Evolutionary conservation across 1,140 invertebrate genomes (phyloP).

Genomic region (Littorina saxatilis): DNA sequence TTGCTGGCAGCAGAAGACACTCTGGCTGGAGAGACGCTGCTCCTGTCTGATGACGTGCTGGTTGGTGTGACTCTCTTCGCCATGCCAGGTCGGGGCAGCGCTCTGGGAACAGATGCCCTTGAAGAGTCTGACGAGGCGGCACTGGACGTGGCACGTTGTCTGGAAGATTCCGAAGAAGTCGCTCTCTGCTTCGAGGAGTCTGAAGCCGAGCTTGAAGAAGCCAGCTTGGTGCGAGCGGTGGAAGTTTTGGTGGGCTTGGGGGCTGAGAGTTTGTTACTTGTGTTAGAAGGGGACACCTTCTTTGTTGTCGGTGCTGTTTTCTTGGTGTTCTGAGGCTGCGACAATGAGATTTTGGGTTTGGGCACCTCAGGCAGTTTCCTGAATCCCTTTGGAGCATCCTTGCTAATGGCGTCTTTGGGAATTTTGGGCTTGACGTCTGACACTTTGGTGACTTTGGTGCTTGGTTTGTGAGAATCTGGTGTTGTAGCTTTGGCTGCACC

Average conservation of each 20-base stretch:
- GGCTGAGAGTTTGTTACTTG: background rate
- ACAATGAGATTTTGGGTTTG: constrained; percentile 31
- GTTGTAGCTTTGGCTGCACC: background rate
- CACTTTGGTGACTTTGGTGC: background rate
- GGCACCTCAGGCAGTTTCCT: constrained; percentile 42
- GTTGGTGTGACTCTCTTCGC: background rate
- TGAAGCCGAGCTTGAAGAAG: background rate
- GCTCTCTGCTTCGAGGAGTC: background rate
- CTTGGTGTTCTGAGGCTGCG: constrained; percentile 15
- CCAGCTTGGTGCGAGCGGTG: background rate
- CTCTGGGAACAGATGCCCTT: constrained; percentile 8
- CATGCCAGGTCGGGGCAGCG: constrained; percentile 14
- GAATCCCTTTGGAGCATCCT: background rate
- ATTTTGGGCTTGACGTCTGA: background rate
- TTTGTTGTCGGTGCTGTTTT: background rate
- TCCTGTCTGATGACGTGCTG: constrained; percentile 11
- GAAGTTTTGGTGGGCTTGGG: constrained; percentile 2
- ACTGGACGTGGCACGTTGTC: constrained; percentile 3
- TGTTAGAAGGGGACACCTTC: background rate
- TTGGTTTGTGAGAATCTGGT: background rate
- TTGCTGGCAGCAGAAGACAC: background rate
- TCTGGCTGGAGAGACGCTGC: background rate
- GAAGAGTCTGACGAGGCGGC: constrained; percentile 21
- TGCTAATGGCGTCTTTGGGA: background rate
- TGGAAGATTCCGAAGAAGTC: background rate